Conservation (phyloP, 2,888 invertebrate species). For the Meteorus colon region DNA sequence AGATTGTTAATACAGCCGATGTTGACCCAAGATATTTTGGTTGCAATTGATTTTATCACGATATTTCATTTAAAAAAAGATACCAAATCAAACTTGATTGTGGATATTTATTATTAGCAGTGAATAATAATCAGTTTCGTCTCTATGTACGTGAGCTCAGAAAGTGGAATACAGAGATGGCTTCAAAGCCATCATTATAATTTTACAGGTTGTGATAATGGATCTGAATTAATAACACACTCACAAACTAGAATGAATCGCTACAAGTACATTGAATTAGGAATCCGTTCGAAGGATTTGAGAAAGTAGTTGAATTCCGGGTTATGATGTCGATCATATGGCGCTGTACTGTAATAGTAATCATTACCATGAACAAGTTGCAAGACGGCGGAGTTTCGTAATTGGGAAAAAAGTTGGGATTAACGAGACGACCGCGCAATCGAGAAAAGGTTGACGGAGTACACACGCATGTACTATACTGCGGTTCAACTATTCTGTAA, state of each 20-base stretch:
- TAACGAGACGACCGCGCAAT: constrained; percentile 23
- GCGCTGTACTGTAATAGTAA: not conserved
- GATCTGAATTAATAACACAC: too few species aligned
- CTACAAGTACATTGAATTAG: too few species aligned
- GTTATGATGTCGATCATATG: not conserved
- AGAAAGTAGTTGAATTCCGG: not conserved
- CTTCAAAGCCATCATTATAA: too few species aligned
- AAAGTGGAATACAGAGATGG: not conserved
- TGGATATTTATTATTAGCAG: too few species aligned
- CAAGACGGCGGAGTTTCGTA: constrained; percentile 33
- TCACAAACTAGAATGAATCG: too few species aligned
- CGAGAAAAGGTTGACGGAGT: not conserved
- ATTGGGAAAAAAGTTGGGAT: constrained; percentile 38
- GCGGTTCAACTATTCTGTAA: constrained; percentile 29
- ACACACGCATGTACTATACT: not conserved
- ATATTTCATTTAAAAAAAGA: too few species aligned
- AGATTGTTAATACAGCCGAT: not conserved
- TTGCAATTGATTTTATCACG: constrained; percentile 12
- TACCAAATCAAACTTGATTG: too few species aligned
- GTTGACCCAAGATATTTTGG: constrained; percentile 21
- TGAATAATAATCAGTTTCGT: too few species aligned
- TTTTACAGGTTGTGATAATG: too few species aligned
- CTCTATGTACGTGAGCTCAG: not conserved
- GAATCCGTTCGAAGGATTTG: too few species aligned
- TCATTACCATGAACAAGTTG: not conserved